Evolutionary conservation across 2,888 invertebrate species (phyloP).

Genomic region (Nemotelus pantherinus): DNA sequence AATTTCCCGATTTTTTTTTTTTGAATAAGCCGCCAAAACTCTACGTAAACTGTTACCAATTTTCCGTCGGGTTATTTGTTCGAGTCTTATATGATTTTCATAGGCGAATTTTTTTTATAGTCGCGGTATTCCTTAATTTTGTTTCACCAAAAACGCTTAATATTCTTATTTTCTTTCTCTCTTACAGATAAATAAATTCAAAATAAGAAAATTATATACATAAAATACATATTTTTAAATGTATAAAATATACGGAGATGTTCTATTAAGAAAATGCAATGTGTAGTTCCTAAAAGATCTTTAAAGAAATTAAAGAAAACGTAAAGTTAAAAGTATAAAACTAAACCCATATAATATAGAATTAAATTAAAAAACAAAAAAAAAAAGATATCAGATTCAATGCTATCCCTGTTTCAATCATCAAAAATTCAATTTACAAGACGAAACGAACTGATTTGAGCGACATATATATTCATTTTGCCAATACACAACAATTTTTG

Average conservation of each 20-base stretch:
- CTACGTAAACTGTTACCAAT: too few species aligned
- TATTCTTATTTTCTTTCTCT: background rate
- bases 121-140: background rate
- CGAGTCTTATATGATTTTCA: too few species aligned
- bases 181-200: conserved; percentile 39
- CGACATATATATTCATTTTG: too few species aligned
- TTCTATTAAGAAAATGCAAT: conserved; percentile 39
- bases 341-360: conserved; percentile 7
- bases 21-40: too few species aligned
- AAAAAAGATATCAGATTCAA: background rate
- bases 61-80: too few species aligned
- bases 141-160: background rate
- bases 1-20: too few species aligned
- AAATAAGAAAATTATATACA: conserved; percentile 30
- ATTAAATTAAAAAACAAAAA: background rate
- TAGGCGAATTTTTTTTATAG: too few species aligned
- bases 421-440: too few species aligned
- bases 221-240: conserved; percentile 43
- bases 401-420: background rate
- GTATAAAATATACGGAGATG: conserved; percentile 39
- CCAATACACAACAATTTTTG: too few species aligned
- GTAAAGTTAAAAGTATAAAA: conserved; percentile 29
- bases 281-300: conserved; percentile 44
- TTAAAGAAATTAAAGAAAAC: conserved; percentile 11
- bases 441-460: too few species aligned